Evolutionary conservation across 2,888 invertebrate species (phyloP), one percentile per base, ranked within the genome.

Genomic region (Tigriopus californicus): DNA sequence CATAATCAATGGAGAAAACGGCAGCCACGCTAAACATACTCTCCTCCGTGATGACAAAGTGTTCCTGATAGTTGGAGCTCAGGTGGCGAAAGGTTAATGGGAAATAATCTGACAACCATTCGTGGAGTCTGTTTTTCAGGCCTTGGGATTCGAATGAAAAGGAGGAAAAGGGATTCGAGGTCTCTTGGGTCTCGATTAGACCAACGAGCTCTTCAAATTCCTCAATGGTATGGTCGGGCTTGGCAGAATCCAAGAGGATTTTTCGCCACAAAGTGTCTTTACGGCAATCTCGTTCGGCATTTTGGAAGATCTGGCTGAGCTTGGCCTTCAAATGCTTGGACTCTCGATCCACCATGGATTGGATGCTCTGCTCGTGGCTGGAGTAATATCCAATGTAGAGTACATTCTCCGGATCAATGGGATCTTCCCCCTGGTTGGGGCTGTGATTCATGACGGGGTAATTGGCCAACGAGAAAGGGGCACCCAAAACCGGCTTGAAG

Each of bases 311-410:
- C n/a, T 48, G 18, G 24, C 13, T 24, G 13, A 57, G 41, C 47
- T 41, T 24, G 20, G 57, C 41, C 41, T 57, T 40, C n/a, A 47
- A 48, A 18, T 18, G 22, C 20, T 18, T 15, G 12, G 51, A 40
- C 48, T 46, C 20, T 10, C 40, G 44, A 25, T 75, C 69, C 60
- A 80, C 78, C 61, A 79, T 68, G 64, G 77, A 75, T 63, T 79
- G 79, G 79, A 80, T 80, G 12, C 77, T 67, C 66, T 80, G 78
- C 65, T 81, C 81, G 65, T 81, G 80, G 0, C 77, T 77, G 1
- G 80, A 80, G 68, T 79, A 81, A 66, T 80, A 81, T 8, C 80
- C 82, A 52, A 82, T 71, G 70, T 82, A 82, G 69, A 81, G 80
- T 13, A 81, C 77, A 11, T 76, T 75, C 67, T 80, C 80, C 65